Percentiles rank a stretch among this genome's conserved stretches.
These are phyloP conservation scores for Eciton burchellii DNA, from an alignment of 1,140 invertebrate species.

Conservation along the genomic window DNA sequence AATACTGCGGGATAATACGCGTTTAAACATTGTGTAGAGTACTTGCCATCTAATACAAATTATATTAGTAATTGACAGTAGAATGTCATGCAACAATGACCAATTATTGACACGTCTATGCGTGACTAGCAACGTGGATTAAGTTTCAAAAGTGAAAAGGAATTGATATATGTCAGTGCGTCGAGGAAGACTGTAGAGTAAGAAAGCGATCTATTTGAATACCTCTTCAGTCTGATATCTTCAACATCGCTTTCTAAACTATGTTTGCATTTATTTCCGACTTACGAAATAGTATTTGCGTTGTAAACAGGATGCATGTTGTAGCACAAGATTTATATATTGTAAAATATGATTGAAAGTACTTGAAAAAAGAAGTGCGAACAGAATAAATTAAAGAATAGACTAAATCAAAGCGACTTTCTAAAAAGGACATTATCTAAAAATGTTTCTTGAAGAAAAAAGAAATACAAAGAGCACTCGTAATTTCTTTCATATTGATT, in stretches of 20 bases:
- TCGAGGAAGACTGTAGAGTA: background rate
- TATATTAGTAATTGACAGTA: background rate
- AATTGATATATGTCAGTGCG: slow-evolving; percentile 3
- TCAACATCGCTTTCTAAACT: slow-evolving; percentile 24
- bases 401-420: too few species aligned
- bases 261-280: background rate
- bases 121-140: slow-evolving; percentile 9
- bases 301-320: background rate
- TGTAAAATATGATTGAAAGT: too few species aligned
- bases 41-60: background rate
- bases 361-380: too few species aligned
- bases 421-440: too few species aligned
- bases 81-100: background rate
- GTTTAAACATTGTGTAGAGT: too few species aligned
- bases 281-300: background rate
- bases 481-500: background rate
- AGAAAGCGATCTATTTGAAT: slow-evolving; percentile 47
- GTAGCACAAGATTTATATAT: too few species aligned
- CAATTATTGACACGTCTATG: slow-evolving; percentile 14
- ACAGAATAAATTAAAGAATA: too few species aligned
- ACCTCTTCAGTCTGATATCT: background rate
- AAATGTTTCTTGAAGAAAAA: too few species aligned
- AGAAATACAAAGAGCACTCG: background rate
- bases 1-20: too few species aligned
- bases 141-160: slow-evolving; percentile 52